Evolutionary conservation across 2,888 invertebrate species (phyloP).

Genomic region (Trilocha varians): DNA sequence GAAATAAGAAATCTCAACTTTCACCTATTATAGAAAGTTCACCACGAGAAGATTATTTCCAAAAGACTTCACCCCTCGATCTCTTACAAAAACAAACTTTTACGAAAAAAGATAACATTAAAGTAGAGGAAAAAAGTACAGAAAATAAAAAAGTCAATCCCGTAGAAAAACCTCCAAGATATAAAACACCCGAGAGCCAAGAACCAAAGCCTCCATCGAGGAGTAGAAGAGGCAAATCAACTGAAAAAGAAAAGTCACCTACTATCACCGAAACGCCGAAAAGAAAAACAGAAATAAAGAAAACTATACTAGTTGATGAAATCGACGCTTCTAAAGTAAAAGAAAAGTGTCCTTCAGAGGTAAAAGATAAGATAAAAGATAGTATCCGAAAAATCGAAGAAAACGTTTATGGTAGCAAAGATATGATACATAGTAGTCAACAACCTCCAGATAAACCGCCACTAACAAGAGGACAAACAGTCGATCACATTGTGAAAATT

Average conservation of each 20-base stretch:
- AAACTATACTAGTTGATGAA: constrained; percentile 50
- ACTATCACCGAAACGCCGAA: constrained; percentile 56
- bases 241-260: constrained; percentile 44
- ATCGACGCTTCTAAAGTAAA: constrained; percentile 45
- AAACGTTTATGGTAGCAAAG: constrained; percentile 63
- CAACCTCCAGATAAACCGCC: constrained; percentile 79
- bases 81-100: constrained; percentile 48
- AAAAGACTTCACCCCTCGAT: constrained; percentile 56
- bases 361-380: constrained; percentile 67
- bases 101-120: constrained; percentile 35
- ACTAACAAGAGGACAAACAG: constrained; percentile 80
- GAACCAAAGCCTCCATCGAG: constrained; percentile 58
- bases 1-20: constrained; percentile 78
- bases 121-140: constrained; percentile 31
- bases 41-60: constrained; percentile 80
- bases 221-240: constrained; percentile 50
- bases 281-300: constrained; percentile 50
- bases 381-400: constrained; percentile 66
- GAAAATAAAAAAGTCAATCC: constrained; percentile 59
- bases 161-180: constrained; percentile 59
- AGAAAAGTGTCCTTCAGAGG: constrained; percentile 33
- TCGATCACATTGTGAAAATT: constrained; percentile 83
- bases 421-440: constrained; percentile 83
- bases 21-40: constrained; percentile 87
- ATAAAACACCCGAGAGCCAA: constrained; percentile 47